Percentiles rank a stretch among this genome's conserved stretches.
Evolutionary conservation across 2,797 vertebrate genomes (phyloP).

Genomic region (Setipinna tenuifilis): DNA sequence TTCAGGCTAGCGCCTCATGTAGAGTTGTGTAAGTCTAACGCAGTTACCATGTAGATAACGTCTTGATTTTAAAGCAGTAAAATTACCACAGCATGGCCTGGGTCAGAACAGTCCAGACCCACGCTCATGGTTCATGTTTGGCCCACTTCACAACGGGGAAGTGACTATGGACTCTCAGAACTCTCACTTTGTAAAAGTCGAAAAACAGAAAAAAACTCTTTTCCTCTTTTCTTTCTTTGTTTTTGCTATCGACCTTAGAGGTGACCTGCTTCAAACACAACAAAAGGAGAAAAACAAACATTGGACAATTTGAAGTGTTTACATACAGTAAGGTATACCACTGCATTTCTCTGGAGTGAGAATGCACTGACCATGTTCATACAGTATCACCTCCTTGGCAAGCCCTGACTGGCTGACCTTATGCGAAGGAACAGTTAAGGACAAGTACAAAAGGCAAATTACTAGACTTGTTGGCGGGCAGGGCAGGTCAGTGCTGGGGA

Average conservation of each 20-base stretch:
- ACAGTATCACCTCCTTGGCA: not conserved
- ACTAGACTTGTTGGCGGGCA: not conserved
- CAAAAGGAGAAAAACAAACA: slow-evolving; percentile 70
- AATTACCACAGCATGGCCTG: slow-evolving; percentile 26
- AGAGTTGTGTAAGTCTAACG: slow-evolving; percentile 63
- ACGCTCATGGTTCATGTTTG: slow-evolving; percentile 32
- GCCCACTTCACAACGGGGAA: slow-evolving; percentile 68
- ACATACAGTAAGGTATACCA: slow-evolving; percentile 83
- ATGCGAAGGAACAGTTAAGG: slow-evolving; percentile 63
- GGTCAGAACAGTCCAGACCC: slow-evolving; percentile 41
- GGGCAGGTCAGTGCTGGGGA: slow-evolving; percentile 53
- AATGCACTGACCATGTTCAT: slow-evolving; percentile 69
- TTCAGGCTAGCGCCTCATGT: slow-evolving; percentile 58
- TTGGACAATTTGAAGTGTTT: slow-evolving; percentile 75
- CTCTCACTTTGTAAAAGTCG: slow-evolving; percentile 71
- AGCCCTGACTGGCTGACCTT: slow-evolving; percentile 32
- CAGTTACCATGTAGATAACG: slow-evolving; percentile 61
- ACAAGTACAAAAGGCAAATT: not conserved
- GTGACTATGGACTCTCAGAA: slow-evolving; percentile 76
- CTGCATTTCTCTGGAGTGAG: slow-evolving; percentile 83
- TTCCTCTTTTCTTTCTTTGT: slow-evolving; percentile 60
- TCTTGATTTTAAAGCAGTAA: slow-evolving; percentile 11
- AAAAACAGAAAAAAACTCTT: slow-evolving; percentile 62
- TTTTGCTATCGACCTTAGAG: slow-evolving; percentile 90
- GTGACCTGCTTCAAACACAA: slow-evolving; percentile 86